A percentile compares a stretch with the other conserved stretches of the same genome.
phyloP scores from a whole-genome alignment of 2,888 invertebrate genomes.

The Penaeus monodon region DNA sequence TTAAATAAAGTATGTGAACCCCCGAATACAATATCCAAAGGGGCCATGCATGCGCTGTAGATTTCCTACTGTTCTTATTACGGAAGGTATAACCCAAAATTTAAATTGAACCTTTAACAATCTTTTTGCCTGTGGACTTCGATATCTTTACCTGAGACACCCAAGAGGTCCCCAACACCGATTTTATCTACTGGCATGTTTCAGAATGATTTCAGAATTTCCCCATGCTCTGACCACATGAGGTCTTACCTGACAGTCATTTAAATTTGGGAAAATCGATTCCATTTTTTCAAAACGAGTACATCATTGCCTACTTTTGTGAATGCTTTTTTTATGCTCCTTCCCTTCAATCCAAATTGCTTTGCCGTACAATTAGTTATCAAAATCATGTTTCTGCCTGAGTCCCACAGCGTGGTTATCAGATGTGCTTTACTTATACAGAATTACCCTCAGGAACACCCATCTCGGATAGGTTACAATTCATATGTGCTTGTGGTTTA shows the following conservation, averaged over 20 bases:
- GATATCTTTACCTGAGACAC: slow-evolving; percentile 12
- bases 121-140: slow-evolving; percentile 23
- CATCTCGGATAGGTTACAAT: not conserved
- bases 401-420: slow-evolving; percentile 28
- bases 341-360: not conserved
- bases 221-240: slow-evolving; percentile 10
- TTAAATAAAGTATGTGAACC: not conserved
- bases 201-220: no score
- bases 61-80: not conserved
- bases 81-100: slow-evolving; percentile 6
- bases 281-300: not conserved
- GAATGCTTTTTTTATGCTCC: slow-evolving; percentile 10
- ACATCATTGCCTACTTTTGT: slow-evolving; percentile 19
- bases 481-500: not conserved
- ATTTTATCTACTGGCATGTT: no score
- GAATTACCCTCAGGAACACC: not conserved
- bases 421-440: slow-evolving; percentile 2
- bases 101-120: slow-evolving; percentile 4
- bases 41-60: slow-evolving; percentile 5
- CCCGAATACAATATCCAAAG: slow-evolving; percentile 15
- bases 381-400: slow-evolving; percentile 3
- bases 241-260: slow-evolving; percentile 1
- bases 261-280: not conserved
- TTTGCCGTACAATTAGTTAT: no score
- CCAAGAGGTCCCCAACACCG: slow-evolving; percentile 19